A percentile compares a stretch with the other conserved stretches of the same genome.
Evolutionary conservation across 2,797 vertebrate species (phyloP).

Genomic region (Chaetophractus vellerosus): DNA sequence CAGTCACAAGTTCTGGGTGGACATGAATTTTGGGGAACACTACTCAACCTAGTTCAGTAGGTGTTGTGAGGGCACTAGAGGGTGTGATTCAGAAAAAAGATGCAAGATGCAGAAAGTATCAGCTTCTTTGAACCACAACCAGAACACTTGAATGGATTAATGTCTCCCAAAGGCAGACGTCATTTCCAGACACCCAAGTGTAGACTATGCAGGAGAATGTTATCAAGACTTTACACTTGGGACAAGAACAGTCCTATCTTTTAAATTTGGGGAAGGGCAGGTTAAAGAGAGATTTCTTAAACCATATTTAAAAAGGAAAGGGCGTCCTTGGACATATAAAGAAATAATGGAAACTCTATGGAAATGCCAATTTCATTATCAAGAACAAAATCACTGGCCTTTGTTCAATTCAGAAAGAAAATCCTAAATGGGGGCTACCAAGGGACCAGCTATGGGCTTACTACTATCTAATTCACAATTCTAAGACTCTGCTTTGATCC

Average conservation of each 20-base stretch:
- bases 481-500: constrained; percentile 33
- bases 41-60: too few species aligned
- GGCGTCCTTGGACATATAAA: constrained; percentile 1
- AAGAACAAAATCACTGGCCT: constrained; percentile 55
- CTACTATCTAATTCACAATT: constrained; percentile 40
- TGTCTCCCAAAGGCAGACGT: not conserved
- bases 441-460: not conserved
- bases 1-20: too few species aligned
- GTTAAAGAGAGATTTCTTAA: constrained; percentile 23
- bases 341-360: not conserved
- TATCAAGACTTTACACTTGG: constrained; percentile 4
- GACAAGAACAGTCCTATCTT: not conserved
- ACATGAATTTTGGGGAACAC: too few species aligned
- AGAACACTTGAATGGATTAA: not conserved
- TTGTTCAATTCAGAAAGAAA: constrained; percentile 42
- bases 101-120: not conserved
- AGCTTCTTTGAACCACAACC: not conserved
- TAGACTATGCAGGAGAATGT: not conserved
- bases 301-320: constrained; percentile 29
- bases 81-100: not conserved
- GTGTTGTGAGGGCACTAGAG: not conserved
- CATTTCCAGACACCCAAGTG: not conserved
- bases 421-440: not conserved
- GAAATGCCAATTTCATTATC: constrained; percentile 20
- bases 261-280: not conserved